phyloP scores from a whole-genome alignment of 2,888 invertebrate species.

The Neoaliturus tenellus region DNA sequence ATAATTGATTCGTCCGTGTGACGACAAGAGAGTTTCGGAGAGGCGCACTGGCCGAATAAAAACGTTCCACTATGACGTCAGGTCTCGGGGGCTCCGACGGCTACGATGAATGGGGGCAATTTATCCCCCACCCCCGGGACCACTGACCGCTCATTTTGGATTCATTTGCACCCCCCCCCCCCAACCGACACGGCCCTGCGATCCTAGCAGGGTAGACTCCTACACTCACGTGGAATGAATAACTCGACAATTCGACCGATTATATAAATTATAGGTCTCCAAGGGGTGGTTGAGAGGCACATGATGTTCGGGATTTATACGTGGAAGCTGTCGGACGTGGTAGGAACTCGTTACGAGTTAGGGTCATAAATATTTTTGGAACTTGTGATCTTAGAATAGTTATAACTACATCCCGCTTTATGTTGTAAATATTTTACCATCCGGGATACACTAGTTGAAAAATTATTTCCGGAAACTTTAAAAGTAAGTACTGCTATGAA shows the following conservation, averaged over 20 bases:
- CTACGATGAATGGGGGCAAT: constrained; percentile 51
- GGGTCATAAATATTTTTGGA: too few relatives aligned
- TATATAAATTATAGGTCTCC: constrained; percentile 39
- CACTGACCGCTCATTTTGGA: constrained; percentile 55
- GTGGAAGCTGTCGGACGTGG: constrained; percentile 40
- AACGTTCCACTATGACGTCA: constrained; percentile 38
- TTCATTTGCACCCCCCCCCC: constrained; percentile 47
- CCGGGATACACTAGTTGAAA: too few relatives aligned
- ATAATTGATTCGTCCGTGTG: too few relatives aligned
- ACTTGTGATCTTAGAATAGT: too few relatives aligned
- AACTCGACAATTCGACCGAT: constrained; percentile 42
- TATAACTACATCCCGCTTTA: too few relatives aligned
- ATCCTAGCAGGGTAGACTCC: background rate
- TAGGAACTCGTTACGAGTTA: background rate
- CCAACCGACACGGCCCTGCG: background rate
- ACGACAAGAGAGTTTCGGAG: too few relatives aligned
- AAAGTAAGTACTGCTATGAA: too few relatives aligned
- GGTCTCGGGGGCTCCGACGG: constrained; percentile 38
- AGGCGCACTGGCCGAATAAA: constrained; percentile 4
- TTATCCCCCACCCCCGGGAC: constrained; percentile 21
- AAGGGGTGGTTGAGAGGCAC: background rate
- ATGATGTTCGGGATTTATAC: constrained; percentile 19
- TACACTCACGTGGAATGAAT: constrained; percentile 45
- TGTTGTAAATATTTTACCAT: too few relatives aligned
- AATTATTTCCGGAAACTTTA: too few relatives aligned